These are phyloP conservation scores for Ophiodon elongatus DNA, from an alignment of 2,113 vertebrate species.

Conservation along the genomic window DNA sequence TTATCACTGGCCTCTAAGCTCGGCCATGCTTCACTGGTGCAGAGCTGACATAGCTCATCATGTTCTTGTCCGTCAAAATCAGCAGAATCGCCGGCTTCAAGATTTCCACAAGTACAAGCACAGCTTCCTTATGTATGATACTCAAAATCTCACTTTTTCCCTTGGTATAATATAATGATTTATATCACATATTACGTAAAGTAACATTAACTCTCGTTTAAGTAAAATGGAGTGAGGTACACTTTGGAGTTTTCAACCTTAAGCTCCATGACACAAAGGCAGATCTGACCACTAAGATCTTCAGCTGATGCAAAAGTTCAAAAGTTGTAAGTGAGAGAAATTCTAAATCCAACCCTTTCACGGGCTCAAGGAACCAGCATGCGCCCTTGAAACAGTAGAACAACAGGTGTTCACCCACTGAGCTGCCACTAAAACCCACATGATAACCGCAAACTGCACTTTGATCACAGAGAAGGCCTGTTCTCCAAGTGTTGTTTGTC, in stretches of 20 bases:
- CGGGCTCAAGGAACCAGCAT: slow-evolving; percentile 1
- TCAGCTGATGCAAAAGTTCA: slow-evolving; percentile 12
- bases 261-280: neutral
- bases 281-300: neutral
- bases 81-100: slow-evolving; percentile 20
- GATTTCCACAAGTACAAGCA: slow-evolving; percentile 27
- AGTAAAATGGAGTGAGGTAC: neutral
- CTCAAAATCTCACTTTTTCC: neutral
- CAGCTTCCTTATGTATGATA: slow-evolving; percentile 8
- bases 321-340: slow-evolving; percentile 9
- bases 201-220: neutral
- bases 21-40: slow-evolving; percentile 43
- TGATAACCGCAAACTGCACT: slow-evolving; percentile 24
- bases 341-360: neutral
- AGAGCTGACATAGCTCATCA: slow-evolving; percentile 58
- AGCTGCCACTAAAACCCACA: slow-evolving; percentile 19
- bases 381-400: slow-evolving; percentile 32
- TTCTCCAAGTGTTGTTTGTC: slow-evolving; percentile 10
- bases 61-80: slow-evolving; percentile 59
- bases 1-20: slow-evolving; percentile 39
- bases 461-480: slow-evolving; percentile 11
- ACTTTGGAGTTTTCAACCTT: neutral
- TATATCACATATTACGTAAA: neutral
- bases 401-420: slow-evolving; percentile 43
- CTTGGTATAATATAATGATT: neutral